These are phyloP conservation scores for Bedellia somnulentella DNA, from an alignment of 2,888 invertebrate genomes.

Conservation along the genomic window DNA sequence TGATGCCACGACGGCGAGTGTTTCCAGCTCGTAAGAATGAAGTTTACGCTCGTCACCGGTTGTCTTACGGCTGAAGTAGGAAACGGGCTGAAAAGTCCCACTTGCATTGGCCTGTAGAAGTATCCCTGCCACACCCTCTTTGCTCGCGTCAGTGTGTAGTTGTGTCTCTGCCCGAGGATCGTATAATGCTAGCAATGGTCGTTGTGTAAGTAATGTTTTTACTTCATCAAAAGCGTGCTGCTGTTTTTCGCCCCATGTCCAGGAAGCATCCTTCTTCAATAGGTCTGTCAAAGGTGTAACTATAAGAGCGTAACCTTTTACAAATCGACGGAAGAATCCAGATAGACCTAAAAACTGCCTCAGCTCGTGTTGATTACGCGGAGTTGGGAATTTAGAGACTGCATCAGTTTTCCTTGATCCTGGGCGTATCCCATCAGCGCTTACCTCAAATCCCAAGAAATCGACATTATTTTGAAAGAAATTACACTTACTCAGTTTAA, in stretches of 20 bases:
- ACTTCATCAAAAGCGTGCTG: constrained; percentile 13
- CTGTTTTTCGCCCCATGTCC: constrained; percentile 13
- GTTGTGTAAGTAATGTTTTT: constrained; percentile 12
- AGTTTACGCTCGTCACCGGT: constrained; percentile 4
- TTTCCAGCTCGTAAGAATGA: constrained; percentile 5
- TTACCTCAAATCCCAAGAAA: constrained; percentile 15
- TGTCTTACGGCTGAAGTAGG: constrained; percentile 14
- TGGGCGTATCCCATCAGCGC: constrained; percentile 12
- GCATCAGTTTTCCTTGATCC: constrained; percentile 10
- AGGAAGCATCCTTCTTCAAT: constrained; percentile 8
- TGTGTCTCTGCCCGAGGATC: constrained; percentile 14
- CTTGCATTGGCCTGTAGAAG: constrained; percentile 14
- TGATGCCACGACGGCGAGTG: constrained; percentile 11
- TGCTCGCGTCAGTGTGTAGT: constrained; percentile 22
- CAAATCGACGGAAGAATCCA: constrained; percentile 17
- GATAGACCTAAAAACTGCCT: constrained; percentile 16
- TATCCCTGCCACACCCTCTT: constrained; percentile 17
- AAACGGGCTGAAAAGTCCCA: constrained; percentile 8
- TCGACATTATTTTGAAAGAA: constrained; percentile 14
- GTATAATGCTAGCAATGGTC: constrained; percentile 17
- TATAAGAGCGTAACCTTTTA: constrained; percentile 13
- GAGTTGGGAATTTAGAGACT: constrained; percentile 11
- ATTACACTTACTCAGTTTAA: constrained; percentile 15
- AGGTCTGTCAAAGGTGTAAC: constrained; percentile 14
- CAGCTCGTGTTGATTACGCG: constrained; percentile 13